phyloP scores from a whole-genome alignment of 92 coral and sea anemone species.

The Phenganax stokvisi region DNA sequence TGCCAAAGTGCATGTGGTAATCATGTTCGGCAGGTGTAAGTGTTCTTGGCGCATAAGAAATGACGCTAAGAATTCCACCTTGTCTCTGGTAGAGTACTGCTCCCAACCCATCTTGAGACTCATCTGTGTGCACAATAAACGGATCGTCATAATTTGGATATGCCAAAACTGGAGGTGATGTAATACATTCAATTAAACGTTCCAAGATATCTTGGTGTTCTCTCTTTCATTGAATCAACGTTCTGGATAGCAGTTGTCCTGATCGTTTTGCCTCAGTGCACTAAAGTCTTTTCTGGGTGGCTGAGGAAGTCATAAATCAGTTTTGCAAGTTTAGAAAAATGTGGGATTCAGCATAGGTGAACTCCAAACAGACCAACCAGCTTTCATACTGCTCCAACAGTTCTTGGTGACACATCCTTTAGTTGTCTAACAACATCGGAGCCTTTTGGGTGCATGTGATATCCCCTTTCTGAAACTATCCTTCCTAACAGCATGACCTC shows the following conservation, averaged over 20 bases:
- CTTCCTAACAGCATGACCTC: conserved; percentile 34
- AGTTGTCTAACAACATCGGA: background rate
- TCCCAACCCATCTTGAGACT: conserved; percentile 41
- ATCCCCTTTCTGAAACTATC: conserved; percentile 31
- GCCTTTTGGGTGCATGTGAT: conserved; percentile 1
- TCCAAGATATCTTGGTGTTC: conserved; percentile 33
- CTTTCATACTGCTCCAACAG: conserved; percentile 48
- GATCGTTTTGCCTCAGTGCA: conserved; percentile 10
- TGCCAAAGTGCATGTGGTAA: background rate
- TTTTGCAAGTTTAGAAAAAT: conserved; percentile 33
- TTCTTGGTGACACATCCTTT: conserved; percentile 30
- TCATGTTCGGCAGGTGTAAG: conserved; percentile 36
- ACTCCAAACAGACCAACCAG: conserved; percentile 39
- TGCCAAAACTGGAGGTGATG: conserved; percentile 31
- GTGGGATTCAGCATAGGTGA: conserved; percentile 17
- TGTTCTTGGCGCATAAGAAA: conserved; percentile 41
- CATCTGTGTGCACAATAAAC: conserved; percentile 46
- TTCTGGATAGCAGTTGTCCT: conserved; percentile 28
- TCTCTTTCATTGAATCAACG: background rate
- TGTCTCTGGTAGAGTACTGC: conserved; percentile 47
- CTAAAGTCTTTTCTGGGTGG: conserved; percentile 3
- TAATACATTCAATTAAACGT: conserved; percentile 25
- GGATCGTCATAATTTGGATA: background rate
- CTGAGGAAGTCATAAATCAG: conserved; percentile 40
- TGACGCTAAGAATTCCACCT: conserved; percentile 43